Evolutionary conservation across 2,888 invertebrate species (phyloP), one percentile per base, ranked within the genome.

Genomic region (Glyphotaelius pellucidus): DNA sequence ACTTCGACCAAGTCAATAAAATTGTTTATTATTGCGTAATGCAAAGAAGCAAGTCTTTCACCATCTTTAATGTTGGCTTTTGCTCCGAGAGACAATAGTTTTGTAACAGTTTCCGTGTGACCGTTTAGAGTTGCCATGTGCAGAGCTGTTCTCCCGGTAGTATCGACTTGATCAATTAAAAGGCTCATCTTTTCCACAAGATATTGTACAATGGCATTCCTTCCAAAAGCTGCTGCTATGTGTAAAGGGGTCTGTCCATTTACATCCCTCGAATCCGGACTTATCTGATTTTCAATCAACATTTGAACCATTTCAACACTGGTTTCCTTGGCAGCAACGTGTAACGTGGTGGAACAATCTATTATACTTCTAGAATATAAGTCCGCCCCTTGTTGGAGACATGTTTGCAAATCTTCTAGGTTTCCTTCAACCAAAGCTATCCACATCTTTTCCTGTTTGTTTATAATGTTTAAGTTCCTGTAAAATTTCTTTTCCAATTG

Each of bases 401-500:
- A 89, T 89, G 19, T 31, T 35, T 88, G 15, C 9, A 89, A 35
- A 80, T 25, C 88, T 14, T 80, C 80, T 0, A 89, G 25, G 38
- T 80, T 89, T 12, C 88, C 88, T 35, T 79, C 31, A 19, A 31
- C 42, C 79, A 89, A 89, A 7, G 80, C 88, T 4, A 32, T 25
- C 0, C 9, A 19, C 79, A 89, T 12, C 4, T 25, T 35, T 89
- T 79, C 88, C 11, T 89, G 88, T 32, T 25, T 3, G 35, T 35
- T 79, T 32, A 89, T 32, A 79, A 89, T 89, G 1, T 35, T 14
- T 31, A 89, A 79, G 19, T 42, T 79, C n/a, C 80, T 38, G n/a
- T 89, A 7, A n/a, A 79, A 80, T 89, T 89, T 79, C n/a, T 89
- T 19, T 80, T 79, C 32, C 30, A 89, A 35, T 89, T 89, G 67